Conservation (phyloP, 2,797 vertebrate species). For the Xerus rutilus region DNA sequence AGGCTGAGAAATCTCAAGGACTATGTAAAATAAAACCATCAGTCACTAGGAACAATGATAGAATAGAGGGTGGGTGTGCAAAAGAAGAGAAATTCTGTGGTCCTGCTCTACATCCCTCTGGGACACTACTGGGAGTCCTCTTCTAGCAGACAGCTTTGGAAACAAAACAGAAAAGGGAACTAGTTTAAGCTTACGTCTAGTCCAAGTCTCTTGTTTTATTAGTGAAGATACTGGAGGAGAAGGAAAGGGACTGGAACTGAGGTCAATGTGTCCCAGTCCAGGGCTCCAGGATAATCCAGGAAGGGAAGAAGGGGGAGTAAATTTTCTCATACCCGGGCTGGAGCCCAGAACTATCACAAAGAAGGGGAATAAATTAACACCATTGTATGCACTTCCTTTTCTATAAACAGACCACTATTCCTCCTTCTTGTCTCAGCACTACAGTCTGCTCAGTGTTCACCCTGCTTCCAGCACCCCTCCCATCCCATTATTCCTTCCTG, state of each 20-base stretch:
- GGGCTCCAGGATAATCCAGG: neutral
- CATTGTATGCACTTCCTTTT: neutral
- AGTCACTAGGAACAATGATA: neutral
- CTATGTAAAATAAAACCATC: neutral
- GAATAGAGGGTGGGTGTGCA: neutral
- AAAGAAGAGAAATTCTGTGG: neutral
- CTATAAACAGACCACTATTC: conserved; percentile 44
- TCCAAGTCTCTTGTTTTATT: neutral
- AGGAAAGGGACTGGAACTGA: conserved; percentile 17
- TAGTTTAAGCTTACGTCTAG: neutral
- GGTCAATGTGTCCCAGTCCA: neutral
- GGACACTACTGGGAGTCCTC: neutral
- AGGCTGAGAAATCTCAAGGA: neutral
- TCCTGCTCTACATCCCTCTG: neutral
- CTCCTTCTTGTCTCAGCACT: neutral
- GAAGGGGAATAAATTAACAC: neutral
- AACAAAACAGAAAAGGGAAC: neutral
- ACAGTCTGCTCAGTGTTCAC: neutral
- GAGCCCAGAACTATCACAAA: neutral
- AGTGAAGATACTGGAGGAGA: neutral
- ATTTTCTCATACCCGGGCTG: neutral
- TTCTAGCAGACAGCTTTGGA: neutral
- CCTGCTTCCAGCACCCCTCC: neutral
- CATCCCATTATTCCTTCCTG: neutral
- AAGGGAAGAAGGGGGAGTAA: neutral